Evolutionary conservation across 2,113 vertebrate genomes (phyloP), one percentile per base, ranked within the genome.

Genomic region (Regulus satrapa): DNA sequence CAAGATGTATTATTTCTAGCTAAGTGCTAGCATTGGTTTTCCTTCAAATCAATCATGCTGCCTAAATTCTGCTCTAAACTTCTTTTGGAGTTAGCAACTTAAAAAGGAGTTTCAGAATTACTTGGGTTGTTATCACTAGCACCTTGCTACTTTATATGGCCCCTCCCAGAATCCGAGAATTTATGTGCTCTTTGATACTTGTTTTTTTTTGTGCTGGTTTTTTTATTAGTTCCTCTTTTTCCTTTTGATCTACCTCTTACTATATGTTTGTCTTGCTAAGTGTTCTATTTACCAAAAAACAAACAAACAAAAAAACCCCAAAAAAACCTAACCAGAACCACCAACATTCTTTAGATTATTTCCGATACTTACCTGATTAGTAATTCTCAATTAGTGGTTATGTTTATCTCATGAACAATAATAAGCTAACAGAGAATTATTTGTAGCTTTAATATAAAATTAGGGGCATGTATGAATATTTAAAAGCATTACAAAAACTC

Each of bases 181-280:
- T 62, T 69, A 74, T 6, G 41, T 59, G 18, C 9, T 67, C 14
- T 74, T 85, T 52, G 56, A 23, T 56, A 20, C 11, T 13, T 12
- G 46, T 43, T 69, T 6, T n/a, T 34, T 45, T 25, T 18, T 20
- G 6, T 32, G 3, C 3, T 43, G 6, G 8, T 34, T 21, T 5
- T 52, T 14, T 6, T 7, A 13, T 17, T 6, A 16, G 6, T 31
- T 9, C 0, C 4, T 26, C 8, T 4, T 20, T 7, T 2, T 5
- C 17, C 6, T 79, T 51, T 77, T 72, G 26, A 23, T 36, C 14
- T 18, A 0, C 41, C 12, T 28, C 82, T 40, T 68, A 24, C 3
- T 40, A 10, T 1, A 1, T 4, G 3, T 40, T 76, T 72, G 29
- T 18, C 49, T 86, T 93, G 29, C 7, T 10, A 81, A 48, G 6